These are phyloP conservation scores for Potorous gilbertii DNA, from an alignment of 2,797 vertebrate genomes.

Conservation along the genomic window DNA sequence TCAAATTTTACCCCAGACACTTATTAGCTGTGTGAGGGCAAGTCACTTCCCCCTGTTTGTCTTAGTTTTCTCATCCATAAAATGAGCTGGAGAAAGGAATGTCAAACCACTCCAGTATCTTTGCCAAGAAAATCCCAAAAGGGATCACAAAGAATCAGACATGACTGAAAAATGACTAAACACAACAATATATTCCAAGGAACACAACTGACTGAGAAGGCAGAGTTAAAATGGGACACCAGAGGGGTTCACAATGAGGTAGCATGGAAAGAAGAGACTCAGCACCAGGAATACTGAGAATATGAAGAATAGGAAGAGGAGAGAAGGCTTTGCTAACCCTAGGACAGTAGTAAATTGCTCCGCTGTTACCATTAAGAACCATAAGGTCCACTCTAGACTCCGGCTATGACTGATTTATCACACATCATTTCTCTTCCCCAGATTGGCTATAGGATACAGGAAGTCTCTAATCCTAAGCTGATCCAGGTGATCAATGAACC, in stretches of 20 bases:
- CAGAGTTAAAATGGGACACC: neutral
- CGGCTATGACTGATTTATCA: neutral
- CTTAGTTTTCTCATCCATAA: neutral
- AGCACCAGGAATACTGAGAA: neutral
- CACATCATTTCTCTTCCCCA: neutral
- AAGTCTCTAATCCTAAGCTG: neutral
- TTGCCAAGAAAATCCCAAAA: neutral
- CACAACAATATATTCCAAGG: neutral
- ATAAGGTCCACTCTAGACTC: neutral
- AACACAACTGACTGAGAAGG: neutral
- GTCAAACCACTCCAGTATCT: neutral
- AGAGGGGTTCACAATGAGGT: neutral
- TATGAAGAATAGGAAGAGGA: neutral
- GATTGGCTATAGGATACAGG: neutral
- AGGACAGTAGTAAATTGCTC: neutral
- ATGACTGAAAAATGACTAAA: neutral
- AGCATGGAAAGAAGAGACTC: neutral
- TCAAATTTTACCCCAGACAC: neutral
- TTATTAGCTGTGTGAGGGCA: neutral
- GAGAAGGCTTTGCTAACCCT: neutral
- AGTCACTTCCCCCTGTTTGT: neutral
- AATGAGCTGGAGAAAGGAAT: neutral
- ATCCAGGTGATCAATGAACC: neutral
- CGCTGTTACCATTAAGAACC: rapidly evolving
- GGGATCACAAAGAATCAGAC: neutral